These are phyloP conservation scores for Ctenochaetus hawaiiensis DNA, from an alignment of 2,797 vertebrate species.

Conservation along the genomic window DNA sequence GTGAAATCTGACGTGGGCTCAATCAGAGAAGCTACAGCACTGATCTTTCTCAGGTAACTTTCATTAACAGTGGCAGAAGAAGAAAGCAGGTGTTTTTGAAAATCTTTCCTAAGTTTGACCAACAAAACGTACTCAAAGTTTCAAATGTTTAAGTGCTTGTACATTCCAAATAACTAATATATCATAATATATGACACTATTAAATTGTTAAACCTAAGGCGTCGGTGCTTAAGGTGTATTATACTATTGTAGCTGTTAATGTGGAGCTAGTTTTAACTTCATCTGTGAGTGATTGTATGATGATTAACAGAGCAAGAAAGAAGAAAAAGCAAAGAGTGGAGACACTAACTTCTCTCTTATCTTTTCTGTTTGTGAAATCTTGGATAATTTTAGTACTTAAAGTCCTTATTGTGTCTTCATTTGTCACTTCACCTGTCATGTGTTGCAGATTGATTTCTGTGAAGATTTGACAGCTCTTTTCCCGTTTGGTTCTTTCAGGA, in stretches of 20 bases:
- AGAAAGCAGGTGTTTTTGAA: not conserved
- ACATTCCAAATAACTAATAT: not conserved
- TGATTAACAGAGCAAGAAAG: not conserved
- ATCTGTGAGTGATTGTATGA: not conserved
- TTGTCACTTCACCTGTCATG: too few relatives aligned
- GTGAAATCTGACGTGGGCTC: constrained; percentile 62
- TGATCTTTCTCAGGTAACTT: constrained; percentile 46
- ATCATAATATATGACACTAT: not conserved
- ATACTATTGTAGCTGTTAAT: not conserved
- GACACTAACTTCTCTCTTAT: not conserved
- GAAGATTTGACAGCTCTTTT: too few relatives aligned
- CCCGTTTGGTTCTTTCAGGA: too few relatives aligned
- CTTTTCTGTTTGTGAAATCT: not conserved
- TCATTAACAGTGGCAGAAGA: not conserved
- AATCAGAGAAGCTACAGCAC: constrained; percentile 28
- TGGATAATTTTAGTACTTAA: not conserved
- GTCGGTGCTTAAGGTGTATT: not conserved
- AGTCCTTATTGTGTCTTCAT: too few relatives aligned
- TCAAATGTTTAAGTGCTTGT: not conserved
- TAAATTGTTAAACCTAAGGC: not conserved
- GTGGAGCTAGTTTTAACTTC: not conserved
- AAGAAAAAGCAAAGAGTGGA: not conserved
- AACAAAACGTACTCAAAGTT: not conserved
- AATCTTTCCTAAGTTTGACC: not conserved
- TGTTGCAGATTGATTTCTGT: too few relatives aligned